Base-by-base conservation (phyloP, 35 echinoderm and acorn worm genomes). In the Amphiura filiformis region DNA sequence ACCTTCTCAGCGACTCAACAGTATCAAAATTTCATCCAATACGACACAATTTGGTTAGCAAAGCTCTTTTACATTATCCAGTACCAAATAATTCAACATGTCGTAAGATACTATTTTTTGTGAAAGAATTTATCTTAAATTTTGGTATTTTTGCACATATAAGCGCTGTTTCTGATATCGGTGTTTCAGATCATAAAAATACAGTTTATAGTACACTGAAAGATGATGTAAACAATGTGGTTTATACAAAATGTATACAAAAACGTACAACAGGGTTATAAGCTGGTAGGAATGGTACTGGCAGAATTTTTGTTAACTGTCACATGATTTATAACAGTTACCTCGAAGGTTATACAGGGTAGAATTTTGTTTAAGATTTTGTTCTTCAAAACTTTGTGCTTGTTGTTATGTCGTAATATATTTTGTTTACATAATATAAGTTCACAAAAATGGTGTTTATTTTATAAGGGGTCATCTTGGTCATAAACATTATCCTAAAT, bases 401-500 rank as follows among this genome's bases (percentile, higher is more conserved):
- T 70, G 61, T 70, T 70, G 61, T 70, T 52, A 26, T 70, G 61
- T 70, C 17, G 61, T 70, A 70, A 70, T 70, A 70, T 70, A 70
- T 26, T 70, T 70, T 70, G 61, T 70, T 70, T 70, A 70, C 61
- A 70, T 70, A n/a, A n/a, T n/a, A 70, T 70, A 70, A 70, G 61
- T 70, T 70, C 61, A 70, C n/a, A n/a, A n/a, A n/a, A 70, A 70
- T 15, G 41, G 15, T 70, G 61, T 70, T 70, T 70, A 70, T 70
- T 26, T 26, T 70, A 3, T 23, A 70, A 70, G 61, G 61, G 61
- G 15, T 2, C 28, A 2, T 70, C 61, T 70, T 23, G 26, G 44
- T 11, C 15, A 70, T 23, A 26, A 70, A 4, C 7, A 7, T 11
- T 52, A 52, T 70, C 61, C 61, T 18, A 70, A 13, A 70, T n/a